A percentile compares a stretch with the other conserved stretches of the same genome.
phyloP scores from a whole-genome alignment of 2,888 invertebrate genomes.

The Copidosoma aretas region DNA sequence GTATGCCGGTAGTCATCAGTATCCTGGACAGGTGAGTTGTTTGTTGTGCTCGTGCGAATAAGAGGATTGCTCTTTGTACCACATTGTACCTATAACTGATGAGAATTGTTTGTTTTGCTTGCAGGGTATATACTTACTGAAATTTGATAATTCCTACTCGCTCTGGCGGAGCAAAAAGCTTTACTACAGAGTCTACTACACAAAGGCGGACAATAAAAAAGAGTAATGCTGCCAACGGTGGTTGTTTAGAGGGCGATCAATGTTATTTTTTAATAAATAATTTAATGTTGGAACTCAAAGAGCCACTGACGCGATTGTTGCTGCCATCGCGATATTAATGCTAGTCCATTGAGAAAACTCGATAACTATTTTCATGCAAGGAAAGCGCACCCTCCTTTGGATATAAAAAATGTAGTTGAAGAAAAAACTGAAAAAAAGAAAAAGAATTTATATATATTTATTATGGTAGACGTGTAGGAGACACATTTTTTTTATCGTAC shows the following conservation, averaged over 20 bases:
- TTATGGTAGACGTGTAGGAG: slow-evolving; percentile 19
- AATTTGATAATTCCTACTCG: slow-evolving; percentile 99
- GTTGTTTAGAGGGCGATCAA: no score
- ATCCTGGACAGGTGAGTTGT: slow-evolving; percentile 74
- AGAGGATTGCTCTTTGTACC: background rate
- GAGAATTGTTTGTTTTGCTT: slow-evolving; percentile 25
- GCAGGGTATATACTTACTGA: slow-evolving; percentile 94
- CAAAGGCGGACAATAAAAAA: slow-evolving; percentile 64
- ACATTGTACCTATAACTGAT: background rate
- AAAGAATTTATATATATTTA: slow-evolving; percentile 46
- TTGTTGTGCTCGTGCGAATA: background rate
- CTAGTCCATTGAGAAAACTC: slow-evolving; percentile 53
- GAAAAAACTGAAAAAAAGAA: slow-evolving; percentile 3
- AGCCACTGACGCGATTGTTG: slow-evolving; percentile 47
- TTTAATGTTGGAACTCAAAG: slow-evolving; percentile 49
- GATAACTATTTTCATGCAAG: slow-evolving; percentile 46
- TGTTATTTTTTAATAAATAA: slow-evolving; percentile 38
- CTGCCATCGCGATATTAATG: slow-evolving; percentile 43
- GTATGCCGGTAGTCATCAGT: slow-evolving; percentile 95
- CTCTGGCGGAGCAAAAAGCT: slow-evolving; percentile 99
- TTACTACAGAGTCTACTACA: slow-evolving; percentile 98
- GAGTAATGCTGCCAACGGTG: slow-evolving; percentile 15
- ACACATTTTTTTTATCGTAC: slow-evolving; percentile 28
- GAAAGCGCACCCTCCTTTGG: slow-evolving; percentile 29
- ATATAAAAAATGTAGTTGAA: background rate